A percentile compares a stretch with the other conserved stretches of the same genome.
Conservation (phyloP, 2,888 invertebrate genomes). For the Cerceris rybyensis region DNA sequence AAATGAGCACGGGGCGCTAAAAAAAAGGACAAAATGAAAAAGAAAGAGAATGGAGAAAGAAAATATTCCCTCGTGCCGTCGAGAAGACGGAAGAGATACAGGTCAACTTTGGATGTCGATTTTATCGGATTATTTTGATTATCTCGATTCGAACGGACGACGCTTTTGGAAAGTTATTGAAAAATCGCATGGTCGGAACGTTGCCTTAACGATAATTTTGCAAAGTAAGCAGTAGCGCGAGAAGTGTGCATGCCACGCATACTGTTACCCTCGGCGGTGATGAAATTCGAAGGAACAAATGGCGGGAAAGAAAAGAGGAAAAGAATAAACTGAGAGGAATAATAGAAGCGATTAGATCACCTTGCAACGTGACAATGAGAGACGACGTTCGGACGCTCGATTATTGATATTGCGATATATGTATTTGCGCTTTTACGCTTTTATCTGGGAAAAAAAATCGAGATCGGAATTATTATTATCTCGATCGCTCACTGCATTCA, state of each 20-base stretch:
- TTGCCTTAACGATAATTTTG: conserved; percentile 27
- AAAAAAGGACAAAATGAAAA: conserved; percentile 6
- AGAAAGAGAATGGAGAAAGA: neutral
- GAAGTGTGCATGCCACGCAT: neutral
- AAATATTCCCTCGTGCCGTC: neutral
- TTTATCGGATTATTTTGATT: neutral
- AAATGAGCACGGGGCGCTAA: neutral
- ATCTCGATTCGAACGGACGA: no score
- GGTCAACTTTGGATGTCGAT: neutral
- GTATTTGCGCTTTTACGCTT: conserved; percentile 50
- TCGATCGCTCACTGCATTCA: conserved; percentile 36
- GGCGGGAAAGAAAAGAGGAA: neutral
- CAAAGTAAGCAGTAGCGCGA: conserved; percentile 22
- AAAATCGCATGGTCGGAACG: neutral
- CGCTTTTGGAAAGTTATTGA: no score
- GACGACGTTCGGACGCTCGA: conserved; percentile 48
- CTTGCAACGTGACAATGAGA: conserved; percentile 45
- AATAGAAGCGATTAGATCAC: conserved; percentile 13
- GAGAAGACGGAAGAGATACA: neutral
- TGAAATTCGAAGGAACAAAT: neutral
- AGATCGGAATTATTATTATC: conserved; percentile 33
- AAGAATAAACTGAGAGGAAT: neutral
- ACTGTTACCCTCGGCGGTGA: conserved; percentile 30
- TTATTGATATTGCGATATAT: conserved; percentile 41
- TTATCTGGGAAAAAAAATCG: conserved; percentile 10